Evolutionary conservation across 2,888 invertebrate genomes (phyloP).

Genomic region (Crepidodera aurea): DNA sequence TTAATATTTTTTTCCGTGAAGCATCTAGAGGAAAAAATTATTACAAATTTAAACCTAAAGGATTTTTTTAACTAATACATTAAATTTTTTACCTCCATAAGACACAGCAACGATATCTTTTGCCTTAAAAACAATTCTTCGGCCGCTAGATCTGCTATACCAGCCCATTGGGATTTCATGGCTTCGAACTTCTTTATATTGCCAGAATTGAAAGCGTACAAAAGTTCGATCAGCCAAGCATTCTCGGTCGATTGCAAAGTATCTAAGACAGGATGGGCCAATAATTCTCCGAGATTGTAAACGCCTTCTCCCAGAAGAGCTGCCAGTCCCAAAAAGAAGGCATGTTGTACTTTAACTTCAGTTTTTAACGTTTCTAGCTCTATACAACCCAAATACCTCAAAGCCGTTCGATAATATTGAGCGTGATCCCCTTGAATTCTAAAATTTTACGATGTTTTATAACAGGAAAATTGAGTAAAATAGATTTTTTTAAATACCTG

Average conservation of each 20-base stretch:
- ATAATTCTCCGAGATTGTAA: constrained; percentile 95
- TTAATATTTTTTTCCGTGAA: no score
- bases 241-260: constrained; percentile 82
- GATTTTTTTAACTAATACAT: no score
- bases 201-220: constrained; percentile 87
- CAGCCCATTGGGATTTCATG: constrained; percentile 78
- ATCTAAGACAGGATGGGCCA: constrained; percentile 93
- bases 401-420: constrained; percentile 93
- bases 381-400: constrained; percentile 76
- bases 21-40: no score
- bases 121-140: constrained; percentile 84
- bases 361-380: constrained; percentile 72
- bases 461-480: neutral
- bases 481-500: constrained; percentile 62
- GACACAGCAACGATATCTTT: constrained; percentile 93
- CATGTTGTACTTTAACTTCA: constrained; percentile 77
- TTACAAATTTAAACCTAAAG: no score
- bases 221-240: constrained; percentile 86
- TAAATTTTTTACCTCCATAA: constrained; percentile 85
- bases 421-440: constrained; percentile 87
- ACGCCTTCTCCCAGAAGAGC: constrained; percentile 94
- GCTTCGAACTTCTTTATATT: constrained; percentile 79
- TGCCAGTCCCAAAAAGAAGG: constrained; percentile 91
- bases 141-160: constrained; percentile 83
- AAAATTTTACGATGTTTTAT: constrained; percentile 19